A percentile compares a stretch with the other conserved stretches of the same genome.
Conservation (phyloP, 1,140 invertebrate species). For the Dermatophagoides farinae region DNA sequence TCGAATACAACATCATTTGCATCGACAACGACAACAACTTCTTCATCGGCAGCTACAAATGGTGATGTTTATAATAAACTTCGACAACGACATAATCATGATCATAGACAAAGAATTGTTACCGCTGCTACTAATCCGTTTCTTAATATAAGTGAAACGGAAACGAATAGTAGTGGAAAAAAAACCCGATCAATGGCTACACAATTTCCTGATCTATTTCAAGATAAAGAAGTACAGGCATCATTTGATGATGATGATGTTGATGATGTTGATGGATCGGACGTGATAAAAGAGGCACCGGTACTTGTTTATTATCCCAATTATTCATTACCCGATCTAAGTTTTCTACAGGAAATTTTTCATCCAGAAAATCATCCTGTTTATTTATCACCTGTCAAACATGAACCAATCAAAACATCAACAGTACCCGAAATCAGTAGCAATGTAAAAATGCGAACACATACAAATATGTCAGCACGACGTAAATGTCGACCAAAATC, state of each 20-base stretch:
- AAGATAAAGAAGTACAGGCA: slow-evolving; percentile 51
- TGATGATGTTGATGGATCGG: slow-evolving; percentile 1
- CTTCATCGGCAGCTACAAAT: not conserved
- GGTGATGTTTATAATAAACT: too few species aligned
- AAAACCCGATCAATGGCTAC: slow-evolving; percentile 24
- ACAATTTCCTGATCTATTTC: slow-evolving; percentile 35
- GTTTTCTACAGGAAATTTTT: slow-evolving; percentile 39
- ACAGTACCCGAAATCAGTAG: not conserved
- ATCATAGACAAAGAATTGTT: not conserved
- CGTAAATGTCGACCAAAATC: slow-evolving; percentile 42
- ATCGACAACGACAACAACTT: slow-evolving; percentile 2
- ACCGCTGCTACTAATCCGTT: not conserved
- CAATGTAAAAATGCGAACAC: not conserved
- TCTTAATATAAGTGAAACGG: not conserved
- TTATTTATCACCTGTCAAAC: slow-evolving; percentile 15
- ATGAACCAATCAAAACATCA: not conserved
- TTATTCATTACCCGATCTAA: slow-evolving; percentile 67
- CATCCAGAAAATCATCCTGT: slow-evolving; percentile 11
- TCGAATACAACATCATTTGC: not conserved
- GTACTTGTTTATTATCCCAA: slow-evolving; percentile 78
- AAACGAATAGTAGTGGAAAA: not conserved
- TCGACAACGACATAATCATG: too few species aligned
- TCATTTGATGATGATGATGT: slow-evolving; percentile 22
- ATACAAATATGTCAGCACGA: not conserved
- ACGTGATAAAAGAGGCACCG: slow-evolving; percentile 25